These are phyloP conservation scores for Dipodomys spectabilis DNA, from an alignment of 2,113 vertebrate species.

Conservation along the genomic window DNA sequence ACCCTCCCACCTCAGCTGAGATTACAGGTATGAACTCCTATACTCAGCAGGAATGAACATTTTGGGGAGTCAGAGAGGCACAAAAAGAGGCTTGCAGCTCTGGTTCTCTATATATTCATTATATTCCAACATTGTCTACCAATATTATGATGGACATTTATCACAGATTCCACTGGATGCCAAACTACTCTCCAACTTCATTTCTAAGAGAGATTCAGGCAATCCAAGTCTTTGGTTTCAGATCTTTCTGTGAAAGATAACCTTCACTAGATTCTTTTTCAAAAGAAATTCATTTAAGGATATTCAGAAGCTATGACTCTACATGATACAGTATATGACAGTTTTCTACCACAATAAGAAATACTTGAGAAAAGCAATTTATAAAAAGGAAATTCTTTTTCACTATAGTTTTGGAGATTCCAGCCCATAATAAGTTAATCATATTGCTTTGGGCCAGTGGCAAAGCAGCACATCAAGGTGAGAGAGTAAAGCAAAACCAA, in stretches of 20 bases:
- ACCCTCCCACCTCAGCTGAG: too few species aligned
- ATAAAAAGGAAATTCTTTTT: not conserved
- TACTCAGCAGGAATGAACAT: too few species aligned
- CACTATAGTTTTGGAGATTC: not conserved
- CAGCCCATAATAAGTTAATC: not conserved
- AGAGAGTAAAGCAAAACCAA: not conserved
- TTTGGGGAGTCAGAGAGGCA: not conserved
- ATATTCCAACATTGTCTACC: not conserved
- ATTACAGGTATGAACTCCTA: too few species aligned
- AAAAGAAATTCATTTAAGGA: not conserved
- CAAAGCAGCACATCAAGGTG: not conserved
- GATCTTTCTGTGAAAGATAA: not conserved
- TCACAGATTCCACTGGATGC: not conserved
- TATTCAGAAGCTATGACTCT: not conserved
- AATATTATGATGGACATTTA: not conserved
- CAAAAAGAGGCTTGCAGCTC: not conserved
- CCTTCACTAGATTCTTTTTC: not conserved
- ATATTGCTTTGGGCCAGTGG: not conserved
- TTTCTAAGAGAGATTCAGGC: not conserved
- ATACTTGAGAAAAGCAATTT: not conserved
- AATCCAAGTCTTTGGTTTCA: not conserved
- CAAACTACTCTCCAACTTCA: not conserved
- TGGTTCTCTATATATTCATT: not conserved
- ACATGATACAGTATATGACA: not conserved
- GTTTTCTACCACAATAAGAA: not conserved